Evolutionary conservation across 2,888 invertebrate species (phyloP).

Genomic region (Formica aserva): DNA sequence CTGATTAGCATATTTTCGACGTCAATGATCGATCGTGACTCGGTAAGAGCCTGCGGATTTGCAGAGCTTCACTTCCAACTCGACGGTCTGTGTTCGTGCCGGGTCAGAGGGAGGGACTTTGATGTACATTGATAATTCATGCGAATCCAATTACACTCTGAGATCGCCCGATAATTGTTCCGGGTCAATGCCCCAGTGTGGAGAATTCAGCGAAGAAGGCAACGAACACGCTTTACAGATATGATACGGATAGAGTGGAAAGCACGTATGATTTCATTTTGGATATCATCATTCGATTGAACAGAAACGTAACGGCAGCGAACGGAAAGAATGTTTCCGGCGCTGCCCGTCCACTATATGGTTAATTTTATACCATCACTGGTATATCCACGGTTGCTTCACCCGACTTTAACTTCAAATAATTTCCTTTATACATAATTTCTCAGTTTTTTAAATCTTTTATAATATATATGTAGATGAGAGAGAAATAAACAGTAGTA

Average conservation of each 20-base stretch:
- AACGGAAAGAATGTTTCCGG: slow-evolving; percentile 17
- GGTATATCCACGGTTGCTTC: neutral
- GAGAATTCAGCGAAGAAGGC: slow-evolving; percentile 56
- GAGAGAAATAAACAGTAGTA: neutral
- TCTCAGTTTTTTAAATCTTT: neutral
- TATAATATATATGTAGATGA: neutral
- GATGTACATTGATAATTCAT: slow-evolving; percentile 74
- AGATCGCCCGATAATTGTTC: slow-evolving; percentile 79
- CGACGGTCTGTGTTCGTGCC: slow-evolving; percentile 2
- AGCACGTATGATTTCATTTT: slow-evolving; percentile 61
- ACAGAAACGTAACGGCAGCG: neutral
- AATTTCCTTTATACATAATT: neutral
- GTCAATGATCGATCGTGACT: slow-evolving; percentile 19
- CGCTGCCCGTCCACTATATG: neutral
- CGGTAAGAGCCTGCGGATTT: slow-evolving; percentile 14
- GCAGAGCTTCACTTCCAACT: slow-evolving; percentile 28
- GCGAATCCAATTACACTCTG: slow-evolving; percentile 82
- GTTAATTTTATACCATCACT: neutral
- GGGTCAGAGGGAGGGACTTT: slow-evolving; percentile 56
- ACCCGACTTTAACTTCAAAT: neutral
- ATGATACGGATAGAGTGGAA: slow-evolving; percentile 48
- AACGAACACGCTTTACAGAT: slow-evolving; percentile 42
- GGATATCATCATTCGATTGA: slow-evolving; percentile 28
- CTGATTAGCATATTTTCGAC: slow-evolving; percentile 14
- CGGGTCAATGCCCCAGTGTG: slow-evolving; percentile 73